Base-by-base conservation (phyloP, 2,797 vertebrate species). In the Bufotes viridis region DNA sequence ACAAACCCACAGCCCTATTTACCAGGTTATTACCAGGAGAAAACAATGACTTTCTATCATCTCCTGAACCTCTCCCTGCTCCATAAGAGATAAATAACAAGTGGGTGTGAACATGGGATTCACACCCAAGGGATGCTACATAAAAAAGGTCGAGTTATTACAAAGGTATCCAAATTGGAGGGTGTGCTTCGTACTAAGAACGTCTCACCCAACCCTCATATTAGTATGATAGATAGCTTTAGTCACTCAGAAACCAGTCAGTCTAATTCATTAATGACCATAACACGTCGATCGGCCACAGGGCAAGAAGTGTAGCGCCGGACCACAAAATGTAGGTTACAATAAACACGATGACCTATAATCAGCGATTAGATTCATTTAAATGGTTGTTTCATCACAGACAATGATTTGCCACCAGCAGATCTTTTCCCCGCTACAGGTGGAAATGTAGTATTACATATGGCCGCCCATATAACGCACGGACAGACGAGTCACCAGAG, bases 71-170 rank as follows among this genome's bases (percentile, higher is more conserved):
- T 49, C 72, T 83, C 26, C 83, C 57, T 26, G 42, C 84, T 65
- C 42, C 29, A 51, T n/a, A 65, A 55, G 22, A 53, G 51, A 78
- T 78, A 76, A 78, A 85, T 85, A 55, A 75, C 10, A 18, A 26
- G 63, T 24, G 78, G 85, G 85, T 87, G 85, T 81, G 78, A 34
- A 9, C 53, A 57, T 6, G 70, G n/a, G 17, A 70, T 29, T 81
- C 85, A 87, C 85, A 61, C 85, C 85, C 78, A 87, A 86, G 22
- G 55, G 85, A 87, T 72, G 78, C 85, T 72, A 81, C 85, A 87
- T 87, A 81, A 86, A 86, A 87, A 72, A 11, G 55, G 34, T 24
- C 49, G 29, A 22, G 9, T 81, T 87, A 87, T 74, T 87, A 87
- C 42, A 81, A 61, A 81, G 29, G 34, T n/a, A 79, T 86, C 76